These are phyloP conservation scores for Caenorhabditis drosophilae DNA, from an alignment of 2,888 invertebrate species.

Conservation along the genomic window DNA sequence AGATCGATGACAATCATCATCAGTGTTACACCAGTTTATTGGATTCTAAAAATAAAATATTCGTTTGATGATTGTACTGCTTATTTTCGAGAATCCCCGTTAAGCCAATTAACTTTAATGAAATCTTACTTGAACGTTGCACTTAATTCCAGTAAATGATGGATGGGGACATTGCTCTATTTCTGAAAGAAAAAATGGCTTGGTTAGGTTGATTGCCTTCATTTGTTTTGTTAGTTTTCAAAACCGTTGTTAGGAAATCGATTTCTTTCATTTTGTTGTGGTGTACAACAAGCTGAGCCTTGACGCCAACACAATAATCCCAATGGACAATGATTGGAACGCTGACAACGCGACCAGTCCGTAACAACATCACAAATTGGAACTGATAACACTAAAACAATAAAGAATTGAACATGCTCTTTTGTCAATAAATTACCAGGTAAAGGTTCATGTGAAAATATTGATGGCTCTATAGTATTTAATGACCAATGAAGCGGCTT, in stretches of 20 bases:
- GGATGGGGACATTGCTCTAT: background rate
- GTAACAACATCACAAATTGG: slow-evolving; percentile 32
- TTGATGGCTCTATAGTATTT: background rate
- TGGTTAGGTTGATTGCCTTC: too few relatives aligned
- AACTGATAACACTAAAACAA: slow-evolving; percentile 11
- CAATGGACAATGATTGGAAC: slow-evolving; percentile 28
- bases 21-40: slow-evolving; percentile 27
- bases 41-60: slow-evolving; percentile 9
- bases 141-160: slow-evolving; percentile 4
- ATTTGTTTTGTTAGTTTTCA: background rate
- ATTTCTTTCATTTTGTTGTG: slow-evolving; percentile 7
- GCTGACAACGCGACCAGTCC: slow-evolving; percentile 30
- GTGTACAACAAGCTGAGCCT: slow-evolving; percentile 27
- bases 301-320: slow-evolving; percentile 30
- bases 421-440: background rate
- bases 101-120: background rate
- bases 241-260: background rate
- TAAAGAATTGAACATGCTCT: background rate
- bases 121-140: slow-evolving; percentile 6
- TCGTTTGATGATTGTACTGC: background rate
- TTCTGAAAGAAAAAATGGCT: background rate
- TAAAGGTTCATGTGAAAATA: background rate
- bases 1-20: slow-evolving; percentile 16
- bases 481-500: slow-evolving; percentile 10
- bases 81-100: background rate